Evolutionary conservation across 2,113 vertebrate species (phyloP).

Genomic region (Corythornis cristatus): DNA sequence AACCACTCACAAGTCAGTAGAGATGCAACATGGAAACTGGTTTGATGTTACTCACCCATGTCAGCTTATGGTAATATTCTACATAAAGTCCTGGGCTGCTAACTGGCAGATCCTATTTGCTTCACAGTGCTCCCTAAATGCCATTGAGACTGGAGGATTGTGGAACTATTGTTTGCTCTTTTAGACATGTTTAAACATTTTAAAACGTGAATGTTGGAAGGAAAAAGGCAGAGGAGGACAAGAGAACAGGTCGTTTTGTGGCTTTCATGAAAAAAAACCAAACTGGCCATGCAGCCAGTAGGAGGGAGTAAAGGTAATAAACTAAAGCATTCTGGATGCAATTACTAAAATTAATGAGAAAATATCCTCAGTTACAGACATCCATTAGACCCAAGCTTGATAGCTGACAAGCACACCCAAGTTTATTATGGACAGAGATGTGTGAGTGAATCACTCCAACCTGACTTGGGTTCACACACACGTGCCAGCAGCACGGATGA

Average conservation of each 20-base stretch:
- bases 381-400: not conserved
- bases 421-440: not conserved
- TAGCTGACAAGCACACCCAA: not conserved
- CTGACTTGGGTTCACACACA: not conserved
- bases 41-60: not conserved
- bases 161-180: not conserved
- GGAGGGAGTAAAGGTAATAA: not conserved
- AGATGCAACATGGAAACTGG: not conserved
- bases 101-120: not conserved
- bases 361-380: not conserved
- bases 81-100: not conserved
- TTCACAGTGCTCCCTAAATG: not conserved
- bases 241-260: not conserved
- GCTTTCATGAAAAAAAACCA: no score
- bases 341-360: constrained; percentile 1
- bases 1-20: not conserved
- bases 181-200: not conserved
- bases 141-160: rapidly evolving
- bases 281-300: not conserved
- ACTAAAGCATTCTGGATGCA: not conserved
- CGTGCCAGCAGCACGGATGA: rapidly evolving
- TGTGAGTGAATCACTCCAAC: not conserved
- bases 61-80: not conserved
- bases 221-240: not conserved
- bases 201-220: not conserved